These are phyloP conservation scores for Sogatella furcifera DNA, from an alignment of 1,140 invertebrate genomes.

Conservation along the genomic window DNA sequence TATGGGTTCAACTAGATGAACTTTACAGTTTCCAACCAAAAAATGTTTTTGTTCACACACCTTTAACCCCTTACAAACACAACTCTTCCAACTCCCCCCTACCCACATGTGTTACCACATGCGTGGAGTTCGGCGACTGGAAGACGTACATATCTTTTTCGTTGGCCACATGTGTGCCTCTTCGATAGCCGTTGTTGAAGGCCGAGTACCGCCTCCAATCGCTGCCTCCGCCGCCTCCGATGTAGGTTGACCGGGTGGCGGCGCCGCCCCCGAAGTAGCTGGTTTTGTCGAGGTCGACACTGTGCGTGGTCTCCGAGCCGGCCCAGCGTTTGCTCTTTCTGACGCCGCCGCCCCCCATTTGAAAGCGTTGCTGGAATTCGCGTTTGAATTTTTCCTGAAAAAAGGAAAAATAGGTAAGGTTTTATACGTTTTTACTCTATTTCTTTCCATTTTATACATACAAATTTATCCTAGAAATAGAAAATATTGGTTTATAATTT, in stretches of 20 bases:
- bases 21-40: too few species aligned
- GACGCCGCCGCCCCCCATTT: slow-evolving; percentile 35
- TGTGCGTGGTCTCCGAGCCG: slow-evolving; percentile 28
- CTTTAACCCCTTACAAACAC: slow-evolving; percentile 13
- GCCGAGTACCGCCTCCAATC: neutral
- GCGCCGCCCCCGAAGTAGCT: slow-evolving; percentile 5
- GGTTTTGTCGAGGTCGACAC: slow-evolving; percentile 28
- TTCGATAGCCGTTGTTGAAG: neutral
- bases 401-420: slow-evolving; percentile 16
- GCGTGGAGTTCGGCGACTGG: slow-evolving; percentile 6
- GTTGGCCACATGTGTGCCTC: neutral
- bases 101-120: slow-evolving; percentile 14
- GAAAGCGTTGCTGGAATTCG: slow-evolving; percentile 53
- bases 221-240: neutral
- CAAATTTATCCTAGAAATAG: too few species aligned
- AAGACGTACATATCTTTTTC: slow-evolving; percentile 20
- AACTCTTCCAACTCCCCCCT: slow-evolving; percentile 19
- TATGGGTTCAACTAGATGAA: too few species aligned
- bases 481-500: too few species aligned
- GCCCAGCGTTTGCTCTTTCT: slow-evolving; percentile 32
- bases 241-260: slow-evolving; percentile 14
- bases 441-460: too few species aligned
- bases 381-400: slow-evolving; percentile 59
- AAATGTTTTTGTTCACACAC: too few species aligned
- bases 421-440: too few species aligned